These are phyloP conservation scores for Muscicapa comitata DNA, from an alignment of 2,797 vertebrate genomes.

Conservation along the genomic window DNA sequence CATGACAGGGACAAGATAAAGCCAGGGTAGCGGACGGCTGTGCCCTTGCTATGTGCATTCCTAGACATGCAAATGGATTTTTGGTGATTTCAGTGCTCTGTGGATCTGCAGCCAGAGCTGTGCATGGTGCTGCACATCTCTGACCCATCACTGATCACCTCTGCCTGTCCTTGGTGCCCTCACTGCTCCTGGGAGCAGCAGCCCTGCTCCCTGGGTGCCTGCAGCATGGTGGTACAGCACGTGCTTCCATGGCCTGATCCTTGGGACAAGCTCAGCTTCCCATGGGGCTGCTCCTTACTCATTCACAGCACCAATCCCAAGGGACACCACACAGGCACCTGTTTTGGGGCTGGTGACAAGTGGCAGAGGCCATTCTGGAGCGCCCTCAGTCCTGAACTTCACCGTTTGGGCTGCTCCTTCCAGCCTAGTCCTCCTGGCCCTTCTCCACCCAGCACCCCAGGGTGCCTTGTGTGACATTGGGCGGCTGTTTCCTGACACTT, in stretches of 20 bases:
- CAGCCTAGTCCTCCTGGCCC: not conserved
- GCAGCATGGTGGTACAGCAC: rapidly evolving
- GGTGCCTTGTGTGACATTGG: not conserved
- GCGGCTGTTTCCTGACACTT: not conserved
- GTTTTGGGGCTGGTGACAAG: not conserved
- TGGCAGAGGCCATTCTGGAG: not conserved
- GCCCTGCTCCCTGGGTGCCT: not conserved
- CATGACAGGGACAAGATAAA: not conserved
- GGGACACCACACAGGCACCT: not conserved
- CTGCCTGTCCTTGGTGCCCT: not conserved
- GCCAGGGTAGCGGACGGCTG: not conserved
- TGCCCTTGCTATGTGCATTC: not conserved
- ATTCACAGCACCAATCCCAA: rapidly evolving
- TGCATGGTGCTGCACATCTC: rapidly evolving
- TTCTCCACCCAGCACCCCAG: not conserved
- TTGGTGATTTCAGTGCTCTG: not conserved
- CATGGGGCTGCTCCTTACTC: not conserved
- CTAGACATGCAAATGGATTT: not conserved
- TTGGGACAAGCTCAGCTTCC: not conserved
- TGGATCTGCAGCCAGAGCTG: not conserved
- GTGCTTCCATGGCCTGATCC: not conserved
- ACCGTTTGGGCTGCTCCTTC: not conserved
- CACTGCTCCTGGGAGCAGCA: not conserved
- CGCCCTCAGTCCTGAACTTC: not conserved
- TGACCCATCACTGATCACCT: rapidly evolving